Conservation (phyloP, 2,888 invertebrate species). For the Psococerastis gibbosa region DNA sequence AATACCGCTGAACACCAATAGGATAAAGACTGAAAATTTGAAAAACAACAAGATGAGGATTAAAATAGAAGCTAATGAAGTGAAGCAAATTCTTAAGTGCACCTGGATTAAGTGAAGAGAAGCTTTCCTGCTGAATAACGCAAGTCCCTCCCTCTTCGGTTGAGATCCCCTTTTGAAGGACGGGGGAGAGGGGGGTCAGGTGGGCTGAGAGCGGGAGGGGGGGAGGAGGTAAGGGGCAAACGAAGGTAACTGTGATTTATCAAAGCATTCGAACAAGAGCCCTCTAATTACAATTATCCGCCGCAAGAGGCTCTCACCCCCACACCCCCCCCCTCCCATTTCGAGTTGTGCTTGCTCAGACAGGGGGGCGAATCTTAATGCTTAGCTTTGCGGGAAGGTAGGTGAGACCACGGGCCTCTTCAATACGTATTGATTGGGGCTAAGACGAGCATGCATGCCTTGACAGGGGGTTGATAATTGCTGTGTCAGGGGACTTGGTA, state of each 20-base stretch:
- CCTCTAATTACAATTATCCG: conserved; percentile 10
- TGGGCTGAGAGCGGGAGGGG: background rate
- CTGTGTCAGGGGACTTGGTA: background rate
- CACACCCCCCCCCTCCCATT: background rate
- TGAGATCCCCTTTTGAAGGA: too few species aligned
- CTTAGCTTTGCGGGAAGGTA: background rate
- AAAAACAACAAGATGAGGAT: too few species aligned
- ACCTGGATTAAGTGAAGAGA: too few species aligned
- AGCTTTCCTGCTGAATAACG: too few species aligned
- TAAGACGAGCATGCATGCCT: background rate
- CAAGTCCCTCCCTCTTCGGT: too few species aligned
- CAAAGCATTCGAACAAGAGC: conserved; percentile 7
- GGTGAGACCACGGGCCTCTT: background rate
- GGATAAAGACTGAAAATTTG: too few species aligned
- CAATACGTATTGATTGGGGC: background rate
- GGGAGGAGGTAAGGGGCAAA: background rate
- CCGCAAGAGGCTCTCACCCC: conserved; percentile 9
- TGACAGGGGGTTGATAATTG: too few species aligned
- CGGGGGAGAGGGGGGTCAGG: background rate
- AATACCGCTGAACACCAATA: too few species aligned
- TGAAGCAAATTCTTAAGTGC: too few species aligned
- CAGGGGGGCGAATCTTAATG: background rate
- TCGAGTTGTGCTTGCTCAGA: conserved; percentile 8
- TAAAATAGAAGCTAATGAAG: too few species aligned
- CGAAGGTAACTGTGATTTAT: background rate